These are phyloP conservation scores for Gymnobelideus leadbeateri DNA, from an alignment of 2,113 vertebrate species.

Conservation along the genomic window DNA sequence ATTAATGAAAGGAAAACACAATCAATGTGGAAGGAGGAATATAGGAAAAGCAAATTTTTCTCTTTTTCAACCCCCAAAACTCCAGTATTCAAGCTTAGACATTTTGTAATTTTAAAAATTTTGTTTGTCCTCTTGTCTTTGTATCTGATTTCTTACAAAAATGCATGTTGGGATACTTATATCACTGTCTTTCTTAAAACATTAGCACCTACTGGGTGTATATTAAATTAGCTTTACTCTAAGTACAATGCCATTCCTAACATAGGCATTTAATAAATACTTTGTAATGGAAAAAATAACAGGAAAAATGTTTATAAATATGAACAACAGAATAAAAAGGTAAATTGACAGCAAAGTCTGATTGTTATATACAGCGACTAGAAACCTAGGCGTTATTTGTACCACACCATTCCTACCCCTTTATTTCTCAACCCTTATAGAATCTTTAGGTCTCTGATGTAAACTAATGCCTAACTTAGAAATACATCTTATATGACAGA, in stretches of 20 bases:
- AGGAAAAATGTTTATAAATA: background rate
- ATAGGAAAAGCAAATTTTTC: no score
- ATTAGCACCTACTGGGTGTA: background rate
- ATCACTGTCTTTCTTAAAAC: conserved; percentile 34
- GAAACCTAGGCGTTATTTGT: background rate
- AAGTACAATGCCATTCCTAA: background rate
- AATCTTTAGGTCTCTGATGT: conserved; percentile 14
- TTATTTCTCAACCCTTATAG: background rate
- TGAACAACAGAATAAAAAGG: background rate
- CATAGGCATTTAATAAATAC: background rate
- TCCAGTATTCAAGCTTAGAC: background rate
- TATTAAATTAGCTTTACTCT: background rate
- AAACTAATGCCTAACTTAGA: background rate
- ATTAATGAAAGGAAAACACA: conserved; percentile 33
- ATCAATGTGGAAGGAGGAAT: background rate
- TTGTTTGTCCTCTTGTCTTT: conserved; percentile 16
- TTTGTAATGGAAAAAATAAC: background rate
- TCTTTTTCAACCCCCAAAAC: conserved; percentile 6
- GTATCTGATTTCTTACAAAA: conserved; percentile 17
- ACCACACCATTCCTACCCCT: background rate
- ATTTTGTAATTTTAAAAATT: background rate
- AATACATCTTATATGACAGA: background rate
- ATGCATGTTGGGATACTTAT: background rate
- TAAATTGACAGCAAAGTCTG: background rate
- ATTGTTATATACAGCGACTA: background rate